Evolutionary conservation across 2,888 invertebrate genomes (phyloP), one percentile per base, ranked within the genome.

Genomic region (Acrobasis repandana): DNA sequence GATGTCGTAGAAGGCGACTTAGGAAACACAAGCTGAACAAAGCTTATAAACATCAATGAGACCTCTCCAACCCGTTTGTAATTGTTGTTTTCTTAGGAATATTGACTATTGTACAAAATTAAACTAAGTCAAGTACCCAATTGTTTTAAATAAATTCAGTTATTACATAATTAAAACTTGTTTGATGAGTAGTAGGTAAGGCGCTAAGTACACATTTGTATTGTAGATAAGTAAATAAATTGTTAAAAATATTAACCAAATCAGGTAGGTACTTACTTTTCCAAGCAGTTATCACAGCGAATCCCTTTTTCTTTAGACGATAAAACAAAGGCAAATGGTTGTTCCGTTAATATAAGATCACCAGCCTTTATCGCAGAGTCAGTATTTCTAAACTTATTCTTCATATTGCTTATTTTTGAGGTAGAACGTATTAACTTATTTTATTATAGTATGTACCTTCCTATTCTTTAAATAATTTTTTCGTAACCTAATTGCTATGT

Each of bases 231-330:
- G 9, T n/a, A n/a, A 46, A 48, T 2, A 46, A 46, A 15, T n/a
- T 46, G 15, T 2, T 33, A 15, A 58, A 38, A 46, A 43, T 52
- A 54, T 47, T 46, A 43, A 10, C 14, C 33, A n/a, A 38, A 38
- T 43, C 61, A 46, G 18, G 15, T 63, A 54, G 38, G 10, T 64
- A 63, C 90, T 93, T 92, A 96, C 96, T 93, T 94, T 75, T 93
- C 91, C 65, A 96, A 93, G 79, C 97, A 97, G 82, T 94, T 93
- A 82, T 97, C 97, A 86, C 97, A 97, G 67, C 95, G 89, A 74
- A 93, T 93, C 47, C 94, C 93, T 67, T 95, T 94, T 74, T 95
- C 94, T 71, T 95, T 95, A 0, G 95, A 94, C 66, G 94, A 95
- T 3, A 97, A 85, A 48, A 95, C 94, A 82, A 94, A 96, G 1